A percentile compares a stretch with the other conserved stretches of the same genome.
These are phyloP conservation scores for Laticauda colubrina DNA, from an alignment of 2,113 vertebrate species.

Conservation along the genomic window DNA sequence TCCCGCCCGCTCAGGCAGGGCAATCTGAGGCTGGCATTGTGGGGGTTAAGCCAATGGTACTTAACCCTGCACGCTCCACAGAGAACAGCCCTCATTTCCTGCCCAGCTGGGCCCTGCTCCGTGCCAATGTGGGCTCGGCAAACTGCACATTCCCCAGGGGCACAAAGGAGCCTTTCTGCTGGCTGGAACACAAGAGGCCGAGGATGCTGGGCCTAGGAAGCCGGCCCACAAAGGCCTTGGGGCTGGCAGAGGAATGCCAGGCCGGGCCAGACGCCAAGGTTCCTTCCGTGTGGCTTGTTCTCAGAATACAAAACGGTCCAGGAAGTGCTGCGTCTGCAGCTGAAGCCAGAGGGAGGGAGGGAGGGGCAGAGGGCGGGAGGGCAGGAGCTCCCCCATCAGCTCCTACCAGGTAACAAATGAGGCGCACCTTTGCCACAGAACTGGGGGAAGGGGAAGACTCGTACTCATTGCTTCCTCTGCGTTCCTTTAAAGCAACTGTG, in stretches of 20 bases:
- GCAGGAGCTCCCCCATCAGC: not conserved
- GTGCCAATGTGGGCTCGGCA: slow-evolving; percentile 67
- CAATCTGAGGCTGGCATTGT: slow-evolving; percentile 31
- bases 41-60: slow-evolving; percentile 33
- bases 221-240: slow-evolving; percentile 65
- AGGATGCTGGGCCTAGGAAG: slow-evolving; percentile 65
- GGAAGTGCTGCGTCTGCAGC: slow-evolving; percentile 52
- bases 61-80: slow-evolving; percentile 61
- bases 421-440: not conserved
- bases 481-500: not conserved
- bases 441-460: not conserved
- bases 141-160: slow-evolving; percentile 50
- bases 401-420: not conserved
- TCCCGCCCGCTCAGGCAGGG: not conserved
- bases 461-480: not conserved
- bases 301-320: slow-evolving; percentile 70
- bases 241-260: slow-evolving; percentile 62
- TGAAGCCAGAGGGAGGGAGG: slow-evolving; percentile 58
- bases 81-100: slow-evolving; percentile 67
- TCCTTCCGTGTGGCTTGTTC: slow-evolving; percentile 69
- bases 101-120: slow-evolving; percentile 78
- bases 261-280: slow-evolving; percentile 60
- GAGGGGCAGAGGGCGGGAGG: slow-evolving; percentile 48
- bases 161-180: slow-evolving; percentile 72
- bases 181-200: slow-evolving; percentile 61